phyloP scores from a whole-genome alignment of 2,888 invertebrate species.

The Vannuccia rotundouncinata region DNA sequence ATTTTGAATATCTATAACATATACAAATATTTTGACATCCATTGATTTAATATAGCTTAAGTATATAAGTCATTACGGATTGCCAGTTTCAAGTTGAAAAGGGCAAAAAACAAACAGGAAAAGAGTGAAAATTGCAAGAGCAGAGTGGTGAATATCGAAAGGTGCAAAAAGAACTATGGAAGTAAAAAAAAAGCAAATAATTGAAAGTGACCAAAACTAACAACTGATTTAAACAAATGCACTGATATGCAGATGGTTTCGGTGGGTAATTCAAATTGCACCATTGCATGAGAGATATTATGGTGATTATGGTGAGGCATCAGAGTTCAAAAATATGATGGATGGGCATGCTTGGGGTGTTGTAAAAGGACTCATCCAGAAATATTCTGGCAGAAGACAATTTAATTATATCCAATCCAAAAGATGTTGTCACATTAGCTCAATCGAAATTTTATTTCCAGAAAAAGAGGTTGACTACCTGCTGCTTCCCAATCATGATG shows the following conservation, averaged over 20 bases:
- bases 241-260: not conserved
- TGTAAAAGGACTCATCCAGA: not conserved
- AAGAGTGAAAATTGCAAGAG: too few species aligned
- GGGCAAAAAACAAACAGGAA: too few species aligned
- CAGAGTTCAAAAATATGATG: not conserved
- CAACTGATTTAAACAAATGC: not conserved
- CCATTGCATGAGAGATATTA: conserved; percentile 1
- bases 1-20: too few species aligned
- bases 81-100: too few species aligned
- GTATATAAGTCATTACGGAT: too few species aligned
- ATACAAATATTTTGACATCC: too few species aligned
- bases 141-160: too few species aligned
- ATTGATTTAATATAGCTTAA: too few species aligned
- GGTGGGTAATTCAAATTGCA: not conserved
- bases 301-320: not conserved
- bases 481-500: not conserved
- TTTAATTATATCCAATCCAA: not conserved
- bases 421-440: not conserved
- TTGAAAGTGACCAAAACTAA: too few species aligned
- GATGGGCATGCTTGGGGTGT: not conserved
- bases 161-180: too few species aligned
- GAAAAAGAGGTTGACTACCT: not conserved
- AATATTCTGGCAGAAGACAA: not conserved
- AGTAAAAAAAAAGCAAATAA: too few species aligned
- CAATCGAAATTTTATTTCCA: not conserved